Conservation (phyloP, 2,888 invertebrate species). For the Nomada flava region DNA sequence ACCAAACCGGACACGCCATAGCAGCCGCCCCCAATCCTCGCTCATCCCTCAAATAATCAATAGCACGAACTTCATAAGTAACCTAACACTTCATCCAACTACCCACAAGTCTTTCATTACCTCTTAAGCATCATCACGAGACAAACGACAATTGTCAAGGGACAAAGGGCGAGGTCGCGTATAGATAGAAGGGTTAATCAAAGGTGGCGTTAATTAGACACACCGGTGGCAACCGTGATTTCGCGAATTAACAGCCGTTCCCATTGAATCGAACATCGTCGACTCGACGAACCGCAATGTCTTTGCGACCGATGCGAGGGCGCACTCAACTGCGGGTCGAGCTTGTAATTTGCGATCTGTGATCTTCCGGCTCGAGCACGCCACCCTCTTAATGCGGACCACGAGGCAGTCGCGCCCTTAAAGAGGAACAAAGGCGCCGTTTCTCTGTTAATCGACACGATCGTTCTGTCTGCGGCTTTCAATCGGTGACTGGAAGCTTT, state of each 20-base stretch:
- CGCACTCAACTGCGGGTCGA: constrained; percentile 31
- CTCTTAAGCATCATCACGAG: neutral
- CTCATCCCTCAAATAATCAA: too few species aligned
- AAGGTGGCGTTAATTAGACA: constrained; percentile 44
- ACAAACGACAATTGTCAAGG: neutral
- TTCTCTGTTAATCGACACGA: constrained; percentile 24
- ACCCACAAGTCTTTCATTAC: neutral
- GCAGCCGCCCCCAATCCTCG: too few species aligned
- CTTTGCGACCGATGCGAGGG: constrained; percentile 30
- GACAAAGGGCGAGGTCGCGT: neutral
- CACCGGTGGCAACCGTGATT: constrained; percentile 23
- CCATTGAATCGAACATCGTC: constrained; percentile 28
- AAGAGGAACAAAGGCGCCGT: constrained; percentile 25
- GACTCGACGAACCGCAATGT: constrained; percentile 37
- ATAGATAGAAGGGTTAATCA: constrained; percentile 13
- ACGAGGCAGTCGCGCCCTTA: constrained; percentile 21
- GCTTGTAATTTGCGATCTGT: constrained; percentile 59
- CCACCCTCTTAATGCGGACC: constrained; percentile 20
- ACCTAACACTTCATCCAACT: too few species aligned
- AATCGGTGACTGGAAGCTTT: neutral
- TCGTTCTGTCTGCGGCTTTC: constrained; percentile 18
- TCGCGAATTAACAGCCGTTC: constrained; percentile 38
- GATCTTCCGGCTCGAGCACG: constrained; percentile 38
- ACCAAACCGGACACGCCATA: too few species aligned
- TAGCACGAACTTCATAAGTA: too few species aligned